phyloP scores from a whole-genome alignment of 2,888 invertebrate genomes.

The Caradrina clavipalpis region DNA sequence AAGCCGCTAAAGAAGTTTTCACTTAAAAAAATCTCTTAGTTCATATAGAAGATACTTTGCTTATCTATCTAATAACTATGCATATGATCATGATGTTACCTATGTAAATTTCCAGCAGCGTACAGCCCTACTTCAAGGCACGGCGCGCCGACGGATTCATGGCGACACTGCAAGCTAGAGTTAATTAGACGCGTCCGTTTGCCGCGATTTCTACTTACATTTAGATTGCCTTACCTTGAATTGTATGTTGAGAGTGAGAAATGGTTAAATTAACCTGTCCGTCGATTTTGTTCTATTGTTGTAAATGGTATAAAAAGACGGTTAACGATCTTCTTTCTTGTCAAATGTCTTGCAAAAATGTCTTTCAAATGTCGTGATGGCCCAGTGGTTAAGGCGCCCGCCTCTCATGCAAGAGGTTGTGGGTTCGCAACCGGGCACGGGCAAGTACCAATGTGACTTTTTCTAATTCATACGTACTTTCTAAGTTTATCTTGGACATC shows the following conservation, averaged over 20 bases:
- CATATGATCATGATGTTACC: constrained; percentile 4
- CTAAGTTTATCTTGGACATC: too few species aligned
- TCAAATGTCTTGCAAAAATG: too few species aligned
- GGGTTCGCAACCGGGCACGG: too few species aligned
- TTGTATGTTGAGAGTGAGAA: constrained; percentile 3
- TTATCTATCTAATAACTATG: constrained; percentile 2
- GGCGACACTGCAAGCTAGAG: constrained; percentile 50
- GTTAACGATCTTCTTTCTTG: too few species aligned
- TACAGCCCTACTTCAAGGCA: constrained; percentile 13
- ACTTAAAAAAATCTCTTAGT: too few species aligned
- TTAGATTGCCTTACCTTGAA: constrained; percentile 19
- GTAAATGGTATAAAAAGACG: too few species aligned
- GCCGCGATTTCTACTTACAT: constrained; percentile 67
- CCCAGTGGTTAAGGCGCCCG: too few species aligned
- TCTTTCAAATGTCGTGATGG: too few species aligned
- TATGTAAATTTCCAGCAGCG: constrained; percentile 20
- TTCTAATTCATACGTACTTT: too few species aligned
- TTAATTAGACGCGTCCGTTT: constrained; percentile 73
- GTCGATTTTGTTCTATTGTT: not conserved
- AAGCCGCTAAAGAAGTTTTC: too few species aligned
- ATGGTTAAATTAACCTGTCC: not conserved
- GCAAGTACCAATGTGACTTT: too few species aligned
- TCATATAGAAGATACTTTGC: not conserved
- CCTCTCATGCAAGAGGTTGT: too few species aligned
- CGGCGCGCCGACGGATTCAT: constrained; percentile 36